These are phyloP conservation scores for Ferdinandea cuprea DNA, from an alignment of 2,888 invertebrate species.

Conservation along the genomic window DNA sequence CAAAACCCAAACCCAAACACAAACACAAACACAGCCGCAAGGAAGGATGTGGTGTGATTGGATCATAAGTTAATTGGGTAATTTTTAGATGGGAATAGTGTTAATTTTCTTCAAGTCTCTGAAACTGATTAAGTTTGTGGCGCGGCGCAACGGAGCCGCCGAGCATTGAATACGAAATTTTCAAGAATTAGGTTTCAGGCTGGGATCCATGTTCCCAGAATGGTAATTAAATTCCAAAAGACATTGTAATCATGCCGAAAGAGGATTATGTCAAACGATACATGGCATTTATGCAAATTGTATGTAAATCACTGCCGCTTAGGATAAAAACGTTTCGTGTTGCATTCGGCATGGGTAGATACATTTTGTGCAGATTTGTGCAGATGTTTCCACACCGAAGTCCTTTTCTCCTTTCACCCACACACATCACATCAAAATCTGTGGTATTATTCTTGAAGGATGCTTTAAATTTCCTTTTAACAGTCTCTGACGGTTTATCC, in stretches of 20 bases:
- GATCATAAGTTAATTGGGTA: constrained; percentile 73
- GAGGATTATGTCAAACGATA: constrained; percentile 60
- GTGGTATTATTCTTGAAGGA: not conserved
- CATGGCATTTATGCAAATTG: constrained; percentile 54
- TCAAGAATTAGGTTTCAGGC: constrained; percentile 39
- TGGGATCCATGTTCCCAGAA: constrained; percentile 26
- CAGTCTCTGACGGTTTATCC: not conserved
- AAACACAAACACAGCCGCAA: no score
- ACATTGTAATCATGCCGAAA: constrained; percentile 60
- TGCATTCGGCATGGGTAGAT: constrained; percentile 42
- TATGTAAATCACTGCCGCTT: constrained; percentile 26
- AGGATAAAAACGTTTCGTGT: constrained; percentile 47
- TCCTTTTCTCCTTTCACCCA: not conserved
- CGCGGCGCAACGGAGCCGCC: constrained; percentile 32
- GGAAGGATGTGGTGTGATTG: constrained; percentile 67
- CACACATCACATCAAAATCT: no score
- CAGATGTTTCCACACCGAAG: constrained; percentile 29
- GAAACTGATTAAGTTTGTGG: constrained; percentile 57
- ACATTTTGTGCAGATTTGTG: constrained; percentile 29
- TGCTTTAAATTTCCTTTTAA: constrained; percentile 25
- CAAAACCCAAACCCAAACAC: no score
- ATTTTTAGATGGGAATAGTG: constrained; percentile 62
- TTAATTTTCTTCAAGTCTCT: constrained; percentile 55
- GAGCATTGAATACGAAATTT: constrained; percentile 58
- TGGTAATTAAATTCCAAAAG: constrained; percentile 54